Conservation (phyloP, 2,888 invertebrate genomes). For the Drosophila mimetica region DNA sequence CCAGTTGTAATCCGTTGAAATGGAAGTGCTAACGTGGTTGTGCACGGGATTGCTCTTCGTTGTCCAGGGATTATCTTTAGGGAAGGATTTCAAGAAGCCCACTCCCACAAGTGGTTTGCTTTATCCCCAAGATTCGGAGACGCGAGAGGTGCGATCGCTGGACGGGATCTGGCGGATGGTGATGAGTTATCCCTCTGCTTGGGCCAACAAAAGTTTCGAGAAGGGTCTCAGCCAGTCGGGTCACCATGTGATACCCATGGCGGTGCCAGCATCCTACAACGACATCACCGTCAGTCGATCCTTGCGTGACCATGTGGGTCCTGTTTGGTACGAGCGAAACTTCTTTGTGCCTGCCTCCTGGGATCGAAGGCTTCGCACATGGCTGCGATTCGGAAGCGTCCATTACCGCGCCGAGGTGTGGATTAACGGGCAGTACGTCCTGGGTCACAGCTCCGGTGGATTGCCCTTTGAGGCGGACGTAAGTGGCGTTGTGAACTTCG, state of each 20-base stretch:
- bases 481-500: background rate
- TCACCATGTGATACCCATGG: background rate
- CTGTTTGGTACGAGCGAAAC: background rate
- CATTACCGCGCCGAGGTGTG: background rate
- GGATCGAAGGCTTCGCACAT: background rate
- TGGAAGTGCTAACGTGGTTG: background rate
- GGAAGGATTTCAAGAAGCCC: background rate
- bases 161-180: background rate
- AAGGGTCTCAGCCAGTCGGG: slow-evolving; percentile 2
- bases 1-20: background rate
- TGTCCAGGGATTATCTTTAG: background rate
- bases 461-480: background rate
- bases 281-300: background rate
- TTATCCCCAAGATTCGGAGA: background rate
- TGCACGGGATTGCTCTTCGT: background rate
- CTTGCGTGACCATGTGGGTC: background rate
- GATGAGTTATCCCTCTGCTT: background rate
- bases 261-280: slow-evolving; percentile 1
- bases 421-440: background rate
- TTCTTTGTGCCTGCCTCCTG: slow-evolving; percentile 2
- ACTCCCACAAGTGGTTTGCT: background rate
- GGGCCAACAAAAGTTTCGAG: background rate
- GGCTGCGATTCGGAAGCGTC: background rate
- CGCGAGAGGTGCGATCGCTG: background rate
- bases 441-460: background rate